Evolutionary conservation across 2,113 vertebrate species (phyloP), one percentile per base, ranked within the genome.

Genomic region (Neolamprologus devosi): DNA sequence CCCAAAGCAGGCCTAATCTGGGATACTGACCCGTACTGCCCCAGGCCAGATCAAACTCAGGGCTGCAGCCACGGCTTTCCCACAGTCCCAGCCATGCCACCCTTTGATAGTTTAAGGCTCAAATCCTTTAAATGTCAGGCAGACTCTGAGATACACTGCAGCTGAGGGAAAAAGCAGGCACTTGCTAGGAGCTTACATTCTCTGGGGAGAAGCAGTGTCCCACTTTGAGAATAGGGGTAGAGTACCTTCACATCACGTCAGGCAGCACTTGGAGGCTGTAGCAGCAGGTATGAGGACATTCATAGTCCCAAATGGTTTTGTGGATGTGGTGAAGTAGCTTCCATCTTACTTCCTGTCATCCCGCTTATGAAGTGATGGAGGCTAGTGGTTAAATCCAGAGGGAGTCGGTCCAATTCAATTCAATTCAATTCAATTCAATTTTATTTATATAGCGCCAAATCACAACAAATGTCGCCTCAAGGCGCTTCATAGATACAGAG

Each of bases 101-200:
- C 81, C 88, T 94, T 94, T 92, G 89, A 95, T 93, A 91, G 92
- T 82, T 35, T 21, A 79, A 92, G 85, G 85, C 87, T 92, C 83
- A 93, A 91, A 93, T 95, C 91, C 92, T 94, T 93, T 94, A 92
- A 93, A 88, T 92, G 92, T 93, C 37, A 16, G 81, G 78, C 80
- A 87, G 89, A 92, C 91, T 93, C 70, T 90, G 89, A 94, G 89
- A 94, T 88, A 91, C 92, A 85, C 88, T 83, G 26, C 83, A 86
- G 91, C 92, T 92, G 88, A 92, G 89, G 79, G 88, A 88, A 86
- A 86, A 91, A 87, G 90, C 80, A 49, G 82, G 6, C 73, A 80
- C 88, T 93, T 88, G 87, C 90, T 89, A 86, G 54, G 91, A 92
- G 90, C 89, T 91, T 87, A 87, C 75, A 54, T 89, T 90, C 94